Conservation (phyloP, 2,113 vertebrate genomes). For the Melanerpes aurifrons region DNA sequence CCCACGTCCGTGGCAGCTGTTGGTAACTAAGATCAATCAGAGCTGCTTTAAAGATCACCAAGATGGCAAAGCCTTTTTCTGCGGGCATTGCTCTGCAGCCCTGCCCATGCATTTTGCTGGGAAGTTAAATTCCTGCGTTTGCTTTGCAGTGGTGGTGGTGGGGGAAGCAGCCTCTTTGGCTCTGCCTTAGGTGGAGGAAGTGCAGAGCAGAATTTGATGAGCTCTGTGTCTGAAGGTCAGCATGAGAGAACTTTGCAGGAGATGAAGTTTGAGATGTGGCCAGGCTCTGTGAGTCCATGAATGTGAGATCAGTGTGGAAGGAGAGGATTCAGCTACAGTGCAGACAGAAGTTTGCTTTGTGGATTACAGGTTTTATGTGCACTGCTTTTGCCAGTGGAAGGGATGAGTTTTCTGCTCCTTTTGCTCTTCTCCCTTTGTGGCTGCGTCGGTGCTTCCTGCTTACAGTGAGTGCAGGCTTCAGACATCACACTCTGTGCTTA, state of each 20-base stretch:
- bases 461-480: conserved; percentile 37
- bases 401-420: not conserved
- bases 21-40: conserved; percentile 60
- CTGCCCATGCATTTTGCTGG: not conserved
- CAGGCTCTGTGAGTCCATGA: not conserved
- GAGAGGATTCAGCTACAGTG: not conserved
- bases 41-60: conserved; percentile 1
- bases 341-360: not conserved
- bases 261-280: not conserved
- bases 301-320: not conserved
- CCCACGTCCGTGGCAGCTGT: conserved; percentile 1
- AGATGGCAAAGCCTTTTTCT: conserved; percentile 15
- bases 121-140: not conserved
- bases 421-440: not conserved
- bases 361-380: not conserved
- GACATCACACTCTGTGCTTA: conserved; percentile 48
- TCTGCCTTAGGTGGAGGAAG: not conserved
- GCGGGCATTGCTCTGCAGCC: not conserved
- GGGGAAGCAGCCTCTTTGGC: not conserved
- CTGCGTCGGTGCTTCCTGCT: conserved; percentile 16
- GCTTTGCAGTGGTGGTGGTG: not conserved
- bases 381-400: not conserved
- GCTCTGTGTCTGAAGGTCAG: not conserved
- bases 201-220: not conserved
- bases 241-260: not conserved